Evolutionary conservation across 2,888 invertebrate species (phyloP).

Genomic region (Pyralis farinalis): DNA sequence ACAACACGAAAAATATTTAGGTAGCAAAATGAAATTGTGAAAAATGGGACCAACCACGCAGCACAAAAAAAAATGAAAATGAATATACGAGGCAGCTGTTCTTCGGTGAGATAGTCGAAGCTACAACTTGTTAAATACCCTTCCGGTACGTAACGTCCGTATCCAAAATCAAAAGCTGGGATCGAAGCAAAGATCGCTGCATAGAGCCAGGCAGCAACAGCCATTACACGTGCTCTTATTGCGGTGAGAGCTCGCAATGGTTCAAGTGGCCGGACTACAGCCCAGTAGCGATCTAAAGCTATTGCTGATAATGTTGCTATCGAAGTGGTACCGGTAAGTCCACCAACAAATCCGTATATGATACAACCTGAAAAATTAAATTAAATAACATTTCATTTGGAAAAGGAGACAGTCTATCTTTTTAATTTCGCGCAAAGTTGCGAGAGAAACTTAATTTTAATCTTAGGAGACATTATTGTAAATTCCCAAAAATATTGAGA

Average conservation of each 20-base stretch:
- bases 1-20: slow-evolving; percentile 85
- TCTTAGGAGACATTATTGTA: too few species aligned
- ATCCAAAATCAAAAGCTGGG: slow-evolving; percentile 86
- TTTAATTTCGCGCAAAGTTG: too few species aligned
- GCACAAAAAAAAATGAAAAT: slow-evolving; percentile 88
- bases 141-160: slow-evolving; percentile 90
- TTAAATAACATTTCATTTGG: too few species aligned
- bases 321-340: slow-evolving; percentile 89
- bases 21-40: slow-evolving; percentile 87
- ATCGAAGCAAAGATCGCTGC: slow-evolving; percentile 85
- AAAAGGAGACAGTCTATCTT: too few species aligned
- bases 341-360: slow-evolving; percentile 90
- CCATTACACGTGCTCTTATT: slow-evolving; percentile 81
- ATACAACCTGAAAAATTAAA: slow-evolving; percentile 83
- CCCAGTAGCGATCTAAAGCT: slow-evolving; percentile 90
- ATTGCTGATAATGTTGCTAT: slow-evolving; percentile 91
- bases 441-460: too few species aligned
- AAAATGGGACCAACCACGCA: slow-evolving; percentile 88
- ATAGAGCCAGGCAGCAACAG: slow-evolving; percentile 87
- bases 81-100: slow-evolving; percentile 81
- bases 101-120: slow-evolving; percentile 90
- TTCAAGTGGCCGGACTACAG: slow-evolving; percentile 89
- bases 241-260: slow-evolving; percentile 83
- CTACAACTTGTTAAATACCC: slow-evolving; percentile 92
- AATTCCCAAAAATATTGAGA: too few species aligned